A percentile compares a stretch with the other conserved stretches of the same genome.
These are phyloP conservation scores for Pandemis cinnamomeana DNA, from an alignment of 2,888 invertebrate species.

Conservation along the genomic window DNA sequence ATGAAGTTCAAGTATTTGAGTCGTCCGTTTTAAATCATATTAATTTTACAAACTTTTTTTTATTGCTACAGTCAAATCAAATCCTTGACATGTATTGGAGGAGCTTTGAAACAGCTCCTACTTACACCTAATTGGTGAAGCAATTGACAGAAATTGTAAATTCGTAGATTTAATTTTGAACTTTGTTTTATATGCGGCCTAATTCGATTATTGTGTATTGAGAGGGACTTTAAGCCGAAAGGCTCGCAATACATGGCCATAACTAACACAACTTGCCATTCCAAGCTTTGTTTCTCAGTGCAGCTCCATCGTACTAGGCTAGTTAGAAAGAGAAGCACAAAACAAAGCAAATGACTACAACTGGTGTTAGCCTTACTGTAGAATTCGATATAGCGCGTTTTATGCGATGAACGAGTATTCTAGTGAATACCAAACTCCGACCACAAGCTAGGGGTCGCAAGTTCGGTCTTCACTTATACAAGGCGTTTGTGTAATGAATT, in stretches of 20 bases:
- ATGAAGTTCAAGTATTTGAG: background rate
- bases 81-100: background rate
- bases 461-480: background rate
- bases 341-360: background rate
- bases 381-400: background rate
- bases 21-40: background rate
- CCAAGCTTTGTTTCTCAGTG: background rate
- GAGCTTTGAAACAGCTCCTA: background rate
- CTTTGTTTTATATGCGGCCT: constrained; percentile 27
- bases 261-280: background rate
- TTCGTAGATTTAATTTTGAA: background rate
- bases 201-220: constrained; percentile 14
- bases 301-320: background rate
- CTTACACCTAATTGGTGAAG: background rate
- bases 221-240: background rate
- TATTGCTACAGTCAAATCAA: background rate
- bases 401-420: background rate
- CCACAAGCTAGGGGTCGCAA: background rate
- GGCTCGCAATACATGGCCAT: constrained; percentile 5
- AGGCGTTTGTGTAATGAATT: background rate
- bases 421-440: background rate
- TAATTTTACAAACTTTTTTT: background rate
- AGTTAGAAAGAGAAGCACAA: background rate
- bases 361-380: background rate
- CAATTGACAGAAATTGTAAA: constrained; percentile 1